phyloP scores from a whole-genome alignment of 2,113 vertebrate genomes.

The Xyrauchen texanus region DNA sequence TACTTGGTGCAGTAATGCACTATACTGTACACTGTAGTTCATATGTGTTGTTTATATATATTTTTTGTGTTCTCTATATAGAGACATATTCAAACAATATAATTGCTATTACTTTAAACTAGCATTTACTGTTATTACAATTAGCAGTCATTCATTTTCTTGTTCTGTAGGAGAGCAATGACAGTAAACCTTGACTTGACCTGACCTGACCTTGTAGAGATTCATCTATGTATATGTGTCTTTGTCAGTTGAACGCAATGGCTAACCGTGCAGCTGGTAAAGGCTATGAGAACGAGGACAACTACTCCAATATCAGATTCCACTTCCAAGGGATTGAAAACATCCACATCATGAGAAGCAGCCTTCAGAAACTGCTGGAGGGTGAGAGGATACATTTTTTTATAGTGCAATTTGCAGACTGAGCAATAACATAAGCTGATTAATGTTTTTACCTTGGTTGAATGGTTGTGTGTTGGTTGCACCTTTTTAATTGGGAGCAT shows the following conservation, averaged over 20 bases:
- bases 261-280: slow-evolving; percentile 83
- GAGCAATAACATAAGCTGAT: neutral
- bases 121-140: too few species aligned
- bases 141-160: neutral
- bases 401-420: neutral
- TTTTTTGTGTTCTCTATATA: neutral
- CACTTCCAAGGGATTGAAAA: slow-evolving; percentile 85
- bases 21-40: neutral
- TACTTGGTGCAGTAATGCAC: neutral
- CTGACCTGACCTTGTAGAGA: neutral
- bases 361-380: slow-evolving; percentile 82
- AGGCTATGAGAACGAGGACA: slow-evolving; percentile 83
- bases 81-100: too few species aligned
- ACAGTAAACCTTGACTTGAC: slow-evolving; percentile 13
- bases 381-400: slow-evolving; percentile 59
- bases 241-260: slow-evolving; percentile 77
- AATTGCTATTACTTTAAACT: too few species aligned
- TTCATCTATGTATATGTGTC: slow-evolving; percentile 7
- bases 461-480: neutral
- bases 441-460: neutral
- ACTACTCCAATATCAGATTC: slow-evolving; percentile 81
- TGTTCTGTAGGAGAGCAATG: neutral
- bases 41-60: neutral
- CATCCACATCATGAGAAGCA: slow-evolving; percentile 83
- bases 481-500: neutral